Conservation (phyloP, 2,113 vertebrate species). For the Megaceryle maxima region DNA sequence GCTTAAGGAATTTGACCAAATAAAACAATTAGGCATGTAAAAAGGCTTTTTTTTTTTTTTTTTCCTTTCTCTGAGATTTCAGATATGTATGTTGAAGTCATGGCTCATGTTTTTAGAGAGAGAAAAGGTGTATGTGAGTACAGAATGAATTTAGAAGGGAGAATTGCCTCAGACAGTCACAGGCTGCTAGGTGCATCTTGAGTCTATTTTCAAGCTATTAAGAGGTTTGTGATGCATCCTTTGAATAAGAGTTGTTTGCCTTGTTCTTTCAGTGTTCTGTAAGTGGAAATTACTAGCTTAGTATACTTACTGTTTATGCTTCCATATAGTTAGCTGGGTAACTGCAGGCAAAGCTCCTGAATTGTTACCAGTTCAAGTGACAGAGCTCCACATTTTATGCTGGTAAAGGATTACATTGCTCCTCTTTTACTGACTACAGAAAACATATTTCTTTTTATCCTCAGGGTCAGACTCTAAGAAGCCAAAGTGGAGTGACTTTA, state of each 20-base stretch:
- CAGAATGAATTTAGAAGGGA: not conserved
- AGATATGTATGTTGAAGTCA: not conserved
- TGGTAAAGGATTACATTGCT: not conserved
- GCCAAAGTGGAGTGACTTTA: constrained; percentile 84
- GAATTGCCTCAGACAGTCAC: not conserved
- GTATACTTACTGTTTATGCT: not conserved
- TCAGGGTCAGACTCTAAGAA: constrained; percentile 83
- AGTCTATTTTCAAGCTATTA: not conserved
- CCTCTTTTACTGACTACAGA: not conserved
- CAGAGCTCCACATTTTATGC: not conserved
- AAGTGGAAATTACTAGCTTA: not conserved
- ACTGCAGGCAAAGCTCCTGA: not conserved
- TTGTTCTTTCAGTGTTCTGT: not conserved
- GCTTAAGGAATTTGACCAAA: not conserved
- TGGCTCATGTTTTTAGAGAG: not conserved
- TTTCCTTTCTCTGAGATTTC: not conserved
- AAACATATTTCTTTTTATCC: not conserved
- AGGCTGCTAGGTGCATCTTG: not conserved
- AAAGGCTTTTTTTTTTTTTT: not conserved
- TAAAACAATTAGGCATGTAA: not conserved
- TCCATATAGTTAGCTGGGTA: not conserved
- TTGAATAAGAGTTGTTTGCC: not conserved
- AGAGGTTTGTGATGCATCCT: not conserved
- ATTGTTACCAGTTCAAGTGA: not conserved
- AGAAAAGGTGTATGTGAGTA: not conserved